phyloP scores from a whole-genome alignment of 2,797 vertebrate genomes.

The Phoeniculus purpureus region DNA sequence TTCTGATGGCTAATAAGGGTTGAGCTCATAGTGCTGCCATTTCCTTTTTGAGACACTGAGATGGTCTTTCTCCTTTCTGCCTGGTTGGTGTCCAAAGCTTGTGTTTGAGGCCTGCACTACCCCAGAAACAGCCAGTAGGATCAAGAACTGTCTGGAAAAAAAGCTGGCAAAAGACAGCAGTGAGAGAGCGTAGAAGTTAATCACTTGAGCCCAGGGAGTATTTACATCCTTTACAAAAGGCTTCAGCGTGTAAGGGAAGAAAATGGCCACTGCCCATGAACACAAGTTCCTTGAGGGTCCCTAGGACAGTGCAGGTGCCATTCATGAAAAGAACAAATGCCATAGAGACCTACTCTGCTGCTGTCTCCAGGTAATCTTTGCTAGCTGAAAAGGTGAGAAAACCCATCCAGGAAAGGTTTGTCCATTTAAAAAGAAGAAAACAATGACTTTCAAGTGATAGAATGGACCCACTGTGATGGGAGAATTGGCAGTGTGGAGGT shows the following conservation, averaged over 20 bases:
- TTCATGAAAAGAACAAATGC: neutral
- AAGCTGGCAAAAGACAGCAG: neutral
- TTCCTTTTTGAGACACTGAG: neutral
- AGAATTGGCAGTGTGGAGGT: neutral
- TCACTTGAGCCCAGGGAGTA: neutral
- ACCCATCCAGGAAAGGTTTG: neutral
- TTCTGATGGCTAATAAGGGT: neutral
- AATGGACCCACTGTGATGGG: neutral
- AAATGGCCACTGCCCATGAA: neutral
- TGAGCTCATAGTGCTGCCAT: neutral
- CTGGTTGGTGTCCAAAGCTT: neutral
- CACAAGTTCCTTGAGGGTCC: neutral
- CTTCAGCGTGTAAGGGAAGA: neutral
- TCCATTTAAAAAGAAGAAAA: neutral
- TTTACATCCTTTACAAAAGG: neutral
- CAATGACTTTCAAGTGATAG: constrained; percentile 6
- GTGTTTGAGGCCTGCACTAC: neutral
- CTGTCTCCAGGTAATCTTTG: neutral
- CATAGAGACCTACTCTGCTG: neutral
- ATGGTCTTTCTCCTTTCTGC: neutral
- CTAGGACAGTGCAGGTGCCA: neutral
- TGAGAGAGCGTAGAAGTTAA: neutral
- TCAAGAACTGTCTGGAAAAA: neutral
- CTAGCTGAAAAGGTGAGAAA: neutral
- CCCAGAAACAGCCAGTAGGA: neutral